Conservation (phyloP, 2,113 vertebrate genomes). For the Hippocampus mohnikei region DNA sequence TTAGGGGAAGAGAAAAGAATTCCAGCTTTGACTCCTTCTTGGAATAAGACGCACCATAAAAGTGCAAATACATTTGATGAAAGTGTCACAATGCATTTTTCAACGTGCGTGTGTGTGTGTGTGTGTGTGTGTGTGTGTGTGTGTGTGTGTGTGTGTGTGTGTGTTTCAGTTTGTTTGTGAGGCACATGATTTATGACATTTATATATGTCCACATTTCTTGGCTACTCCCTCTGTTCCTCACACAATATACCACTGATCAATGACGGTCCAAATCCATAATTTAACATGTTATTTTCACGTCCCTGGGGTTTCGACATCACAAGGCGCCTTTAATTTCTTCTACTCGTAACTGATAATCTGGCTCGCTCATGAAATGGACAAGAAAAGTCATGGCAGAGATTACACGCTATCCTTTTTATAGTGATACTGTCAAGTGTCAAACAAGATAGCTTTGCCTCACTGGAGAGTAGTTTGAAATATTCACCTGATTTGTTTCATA, state of each 20-base stretch:
- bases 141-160: not conserved
- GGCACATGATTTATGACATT: slow-evolving; percentile 15
- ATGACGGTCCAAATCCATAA: slow-evolving; percentile 32
- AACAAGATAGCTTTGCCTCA: not conserved
- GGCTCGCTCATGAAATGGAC: slow-evolving; percentile 20
- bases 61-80: not conserved
- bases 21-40: slow-evolving; percentile 17
- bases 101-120: not conserved
- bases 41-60: not conserved
- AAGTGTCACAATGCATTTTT: not conserved
- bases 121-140: not conserved
- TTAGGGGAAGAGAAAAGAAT: slow-evolving; percentile 39
- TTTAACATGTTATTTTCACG: slow-evolving; percentile 27
- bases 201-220: slow-evolving; percentile 18
- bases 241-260: slow-evolving; percentile 35
- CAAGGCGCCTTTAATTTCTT: slow-evolving; percentile 55
- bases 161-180: not conserved
- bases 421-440: not conserved
- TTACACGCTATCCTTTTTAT: slow-evolving; percentile 10
- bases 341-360: slow-evolving; percentile 42
- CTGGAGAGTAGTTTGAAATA: not conserved
- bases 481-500: not conserved
- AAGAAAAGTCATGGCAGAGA: slow-evolving; percentile 34
- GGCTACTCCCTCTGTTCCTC: not conserved
- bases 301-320: slow-evolving; percentile 55